A percentile compares a stretch with the other conserved stretches of the same genome.
These are phyloP conservation scores for Stichodactyla helianthus DNA, from an alignment of 64 coral and sea anemone genomes.

Conservation along the genomic window DNA sequence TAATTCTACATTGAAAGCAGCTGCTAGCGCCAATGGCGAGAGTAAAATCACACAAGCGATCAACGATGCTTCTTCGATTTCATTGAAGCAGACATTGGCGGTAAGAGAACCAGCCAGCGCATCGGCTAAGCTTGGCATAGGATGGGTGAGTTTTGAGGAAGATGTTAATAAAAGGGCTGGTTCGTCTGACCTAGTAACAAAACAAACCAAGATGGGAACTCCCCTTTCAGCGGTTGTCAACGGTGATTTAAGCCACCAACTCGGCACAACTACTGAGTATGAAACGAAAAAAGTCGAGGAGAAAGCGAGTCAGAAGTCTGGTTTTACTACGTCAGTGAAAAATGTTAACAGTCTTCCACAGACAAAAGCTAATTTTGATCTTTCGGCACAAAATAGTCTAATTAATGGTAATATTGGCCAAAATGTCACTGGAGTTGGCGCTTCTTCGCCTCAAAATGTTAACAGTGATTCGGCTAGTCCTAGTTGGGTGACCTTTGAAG, in stretches of 20 bases:
- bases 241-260: constrained; percentile 3
- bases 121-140: not conserved
- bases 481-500: constrained; percentile 17
- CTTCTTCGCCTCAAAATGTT: not conserved
- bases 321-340: not conserved
- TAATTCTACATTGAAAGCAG: not conserved
- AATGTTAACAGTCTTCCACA: not conserved
- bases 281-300: not conserved
- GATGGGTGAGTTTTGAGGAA: constrained; percentile 32
- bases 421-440: not conserved
- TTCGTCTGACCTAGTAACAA: not conserved
- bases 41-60: not conserved
- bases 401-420: constrained; percentile 11
- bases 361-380: not conserved
- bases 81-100: not conserved
- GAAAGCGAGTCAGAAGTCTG: not conserved
- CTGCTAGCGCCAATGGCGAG: constrained; percentile 10
- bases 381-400: not conserved
- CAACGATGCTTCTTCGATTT: not conserved
- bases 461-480: not conserved
- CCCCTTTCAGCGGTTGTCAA: constrained; percentile 12
- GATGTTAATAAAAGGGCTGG: not conserved
- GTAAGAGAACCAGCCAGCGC: not conserved
- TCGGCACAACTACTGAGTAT: not conserved
- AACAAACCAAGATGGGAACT: not conserved